Conservation (phyloP, 1,140 invertebrate genomes). For the fruit fly (Drosophila melanogaster) region Release_6_plus_ISO1_MT NT_033779.5:10830001-10830500, state of each 20-base stretch:
- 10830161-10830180: conserved; percentile 31
- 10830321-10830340: conserved; percentile 11
- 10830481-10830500: conserved; percentile 66
- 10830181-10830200: conserved; percentile 67
- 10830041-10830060: conserved; percentile 10
- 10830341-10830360: conserved; percentile 72
- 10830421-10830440: conserved; percentile 29
- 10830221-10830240: conserved; percentile 66
- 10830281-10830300: conserved; percentile 6
- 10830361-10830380: conserved; percentile 76
- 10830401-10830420: conserved; percentile 11
- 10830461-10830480: conserved; percentile 66
- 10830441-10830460: conserved; percentile 52
- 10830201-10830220: conserved; percentile 72
- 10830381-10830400: conserved; percentile 70
- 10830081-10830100: conserved; percentile 68
- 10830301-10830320: neutral
- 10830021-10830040: conserved; percentile 42
- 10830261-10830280: conserved; percentile 1
- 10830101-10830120: conserved; percentile 47
- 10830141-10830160: conserved; percentile 35
- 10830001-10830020: neutral
- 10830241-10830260: conserved; percentile 8
- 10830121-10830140: conserved; percentile 3
- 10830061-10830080: conserved; percentile 21